Percentiles rank a stretch among this genome's conserved stretches.
Evolutionary conservation across 2,888 invertebrate genomes (phyloP).

Genomic region (Tinea trinotella): DNA sequence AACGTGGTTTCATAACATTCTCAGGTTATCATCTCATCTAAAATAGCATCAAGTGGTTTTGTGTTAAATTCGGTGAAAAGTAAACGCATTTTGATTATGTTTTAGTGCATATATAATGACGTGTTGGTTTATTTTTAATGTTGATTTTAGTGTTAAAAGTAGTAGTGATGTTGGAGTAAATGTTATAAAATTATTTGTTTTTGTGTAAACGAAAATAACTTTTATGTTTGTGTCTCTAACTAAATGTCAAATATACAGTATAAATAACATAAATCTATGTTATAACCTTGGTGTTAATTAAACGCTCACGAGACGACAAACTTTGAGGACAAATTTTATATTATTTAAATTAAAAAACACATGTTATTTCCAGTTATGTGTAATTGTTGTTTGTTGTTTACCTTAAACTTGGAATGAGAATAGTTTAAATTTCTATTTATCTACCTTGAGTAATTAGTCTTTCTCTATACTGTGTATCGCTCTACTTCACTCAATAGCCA

Average conservation of each 20-base stretch:
- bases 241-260: too few relatives aligned
- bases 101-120: constrained; percentile 29
- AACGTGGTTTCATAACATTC: constrained; percentile 19
- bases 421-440: neutral
- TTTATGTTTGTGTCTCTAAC: too few relatives aligned
- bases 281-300: constrained; percentile 10
- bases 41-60: constrained; percentile 1
- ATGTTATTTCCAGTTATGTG: neutral
- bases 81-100: neutral
- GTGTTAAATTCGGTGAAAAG: neutral
- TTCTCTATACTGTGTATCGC: constrained; percentile 23
- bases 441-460: constrained; percentile 1
- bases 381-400: neutral
- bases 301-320: neutral
- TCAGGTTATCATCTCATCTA: neutral
- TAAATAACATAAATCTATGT: neutral
- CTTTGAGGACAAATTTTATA: neutral
- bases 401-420: neutral
- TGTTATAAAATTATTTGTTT: too few relatives aligned
- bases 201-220: too few relatives aligned
- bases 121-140: constrained; percentile 51
- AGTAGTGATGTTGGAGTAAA: constrained; percentile 35
- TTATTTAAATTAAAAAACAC: constrained; percentile 5
- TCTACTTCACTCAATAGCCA: constrained; percentile 58
- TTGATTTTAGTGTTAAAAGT: constrained; percentile 34